Evolutionary conservation across 2,888 invertebrate genomes (phyloP), one percentile per base, ranked within the genome.

Genomic region (Elegia similella): DNA sequence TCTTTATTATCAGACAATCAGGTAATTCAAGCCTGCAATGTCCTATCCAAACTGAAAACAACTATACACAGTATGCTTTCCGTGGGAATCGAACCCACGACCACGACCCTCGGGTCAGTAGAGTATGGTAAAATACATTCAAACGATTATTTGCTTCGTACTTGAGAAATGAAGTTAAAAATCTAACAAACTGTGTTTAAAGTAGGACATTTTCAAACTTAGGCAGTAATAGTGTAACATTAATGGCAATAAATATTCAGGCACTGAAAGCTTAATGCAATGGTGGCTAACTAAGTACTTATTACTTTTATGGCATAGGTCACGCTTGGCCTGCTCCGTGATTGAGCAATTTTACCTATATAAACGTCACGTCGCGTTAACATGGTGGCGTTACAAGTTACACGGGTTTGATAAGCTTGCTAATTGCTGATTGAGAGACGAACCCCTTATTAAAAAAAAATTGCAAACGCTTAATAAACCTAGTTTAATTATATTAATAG

Each of bases 321-420:
- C 50, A 50, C 50, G 50, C 34, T 50, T 38, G 50, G 34, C 34
- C 50, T 34, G 50, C 16, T 46, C 17, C 13, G 7, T 32, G 50
- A 50, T 50, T 50, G 50, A 50, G 50, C 34, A 50, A 50, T 50
- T 50, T 34, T 34, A 16, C 8, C 34, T 34, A 50, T 50, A 34
- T 16, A 34, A 34, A 34, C 34, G 50, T 50, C 50, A 50, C 34
- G 34, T 50, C 1, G 15, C 12, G 34, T 16, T 32, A 32, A 34
- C 7, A 12, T 10, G 32, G 16, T 34, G 50, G 10, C 6, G 13
- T 50, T 5, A 3, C 8, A 16, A 38, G 16, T 12, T 50, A 17
- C 50, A 34, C 10, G 12, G 17, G 2, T 32, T 32, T 50, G 50
- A 50, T 38, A 38, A 38, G n/a, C 38, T 38, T 5, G 23, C 5